Evolutionary conservation across 2,113 vertebrate species (phyloP).

Genomic region (Channa maculata): DNA sequence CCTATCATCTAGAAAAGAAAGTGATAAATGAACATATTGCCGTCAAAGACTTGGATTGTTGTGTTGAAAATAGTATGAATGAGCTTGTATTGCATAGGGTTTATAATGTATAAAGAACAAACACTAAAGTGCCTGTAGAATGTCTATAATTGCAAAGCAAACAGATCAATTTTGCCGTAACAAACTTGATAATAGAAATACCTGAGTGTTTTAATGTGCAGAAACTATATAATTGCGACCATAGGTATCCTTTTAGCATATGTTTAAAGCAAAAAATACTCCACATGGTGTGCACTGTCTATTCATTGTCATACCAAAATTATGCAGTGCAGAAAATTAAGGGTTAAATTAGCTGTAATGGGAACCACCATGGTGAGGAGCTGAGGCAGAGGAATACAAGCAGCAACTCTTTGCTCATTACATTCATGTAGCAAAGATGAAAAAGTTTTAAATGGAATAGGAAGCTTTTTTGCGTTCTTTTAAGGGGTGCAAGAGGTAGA

Average conservation of each 20-base stretch:
- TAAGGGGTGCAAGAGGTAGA: no score
- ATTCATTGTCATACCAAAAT: neutral
- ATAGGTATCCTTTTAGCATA: no score
- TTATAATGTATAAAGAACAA: neutral
- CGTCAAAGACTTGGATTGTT: neutral
- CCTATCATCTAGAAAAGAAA: no score
- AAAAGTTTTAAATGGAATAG: neutral
- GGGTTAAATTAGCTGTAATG: conserved; percentile 12
- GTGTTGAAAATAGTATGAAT: neutral
- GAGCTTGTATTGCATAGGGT: neutral
- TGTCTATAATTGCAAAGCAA: neutral
- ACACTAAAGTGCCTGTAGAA: neutral
- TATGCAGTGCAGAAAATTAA: conserved; percentile 6
- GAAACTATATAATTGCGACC: neutral
- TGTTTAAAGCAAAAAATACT: neutral
- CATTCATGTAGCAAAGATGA: neutral
- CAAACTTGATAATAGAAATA: neutral
- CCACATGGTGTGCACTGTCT: neutral
- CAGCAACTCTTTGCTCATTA: conserved; percentile 2
- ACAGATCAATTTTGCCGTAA: neutral
- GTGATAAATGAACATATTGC: neutral
- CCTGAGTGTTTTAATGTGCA: neutral
- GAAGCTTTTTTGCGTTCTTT: neutral
- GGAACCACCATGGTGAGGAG: neutral
- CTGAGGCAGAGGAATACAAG: neutral